phyloP scores from a whole-genome alignment of 92 coral and sea anemone genomes.

The Zoanthus sansibaricus region DNA sequence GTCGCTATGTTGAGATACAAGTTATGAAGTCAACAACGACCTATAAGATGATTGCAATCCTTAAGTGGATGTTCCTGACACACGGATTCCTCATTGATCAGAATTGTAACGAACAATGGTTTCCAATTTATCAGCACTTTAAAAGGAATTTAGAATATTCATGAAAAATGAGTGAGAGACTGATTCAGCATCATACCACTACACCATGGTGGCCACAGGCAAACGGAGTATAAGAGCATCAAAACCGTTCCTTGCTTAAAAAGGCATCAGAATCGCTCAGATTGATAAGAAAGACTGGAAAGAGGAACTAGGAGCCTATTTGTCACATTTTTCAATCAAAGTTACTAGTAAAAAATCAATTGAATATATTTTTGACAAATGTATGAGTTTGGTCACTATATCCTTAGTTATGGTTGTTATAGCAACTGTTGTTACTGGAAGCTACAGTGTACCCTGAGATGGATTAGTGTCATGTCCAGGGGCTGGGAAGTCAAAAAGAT shows the following conservation, averaged over 20 bases:
- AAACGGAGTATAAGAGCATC: conserved; percentile 42
- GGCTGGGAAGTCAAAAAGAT: no score
- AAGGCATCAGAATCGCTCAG: conserved; percentile 35
- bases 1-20: conserved; percentile 65
- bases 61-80: conserved; percentile 46
- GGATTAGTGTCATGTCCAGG: no score
- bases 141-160: conserved; percentile 42
- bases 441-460: no score
- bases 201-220: conserved; percentile 47
- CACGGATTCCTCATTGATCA: conserved; percentile 47
- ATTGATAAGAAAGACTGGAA: conserved; percentile 40
- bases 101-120: conserved; percentile 43
- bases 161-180: conserved; percentile 15
- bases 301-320: conserved; percentile 33
- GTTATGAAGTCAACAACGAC: conserved; percentile 60
- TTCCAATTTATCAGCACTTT: conserved; percentile 43
- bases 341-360: no score
- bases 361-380: no score
- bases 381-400: no score
- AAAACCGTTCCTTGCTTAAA: conserved; percentile 37
- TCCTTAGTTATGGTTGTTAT: no score
- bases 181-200: conserved; percentile 30
- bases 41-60: conserved; percentile 48
- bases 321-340: neutral
- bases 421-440: no score